Conservation (phyloP, 1,140 invertebrate genomes). For the Pinna nobilis region DNA sequence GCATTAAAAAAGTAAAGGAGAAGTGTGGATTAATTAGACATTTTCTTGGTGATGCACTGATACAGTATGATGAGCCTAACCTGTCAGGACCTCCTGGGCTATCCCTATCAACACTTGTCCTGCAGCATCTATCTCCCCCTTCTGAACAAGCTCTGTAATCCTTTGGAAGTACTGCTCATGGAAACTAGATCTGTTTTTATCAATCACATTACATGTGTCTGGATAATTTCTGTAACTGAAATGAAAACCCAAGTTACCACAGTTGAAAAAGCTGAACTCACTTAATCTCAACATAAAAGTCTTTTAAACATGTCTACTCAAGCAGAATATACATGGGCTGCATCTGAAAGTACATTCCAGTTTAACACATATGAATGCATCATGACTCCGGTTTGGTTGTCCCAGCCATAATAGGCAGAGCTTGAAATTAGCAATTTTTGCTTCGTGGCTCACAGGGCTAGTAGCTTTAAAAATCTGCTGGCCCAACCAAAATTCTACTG, state of each 20-base stretch:
- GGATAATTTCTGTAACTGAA: constrained; percentile 7
- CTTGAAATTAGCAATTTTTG: no score
- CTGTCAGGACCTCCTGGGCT: constrained; percentile 6
- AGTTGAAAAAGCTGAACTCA: not conserved
- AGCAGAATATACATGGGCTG: not conserved
- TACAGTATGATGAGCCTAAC: not conserved
- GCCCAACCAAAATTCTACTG: no score
- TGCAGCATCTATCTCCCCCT: constrained; percentile 18
- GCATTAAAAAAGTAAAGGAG: no score
- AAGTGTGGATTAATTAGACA: not conserved
- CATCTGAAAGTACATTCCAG: not conserved
- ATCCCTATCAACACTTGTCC: constrained; percentile 16
- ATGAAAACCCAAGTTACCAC: not conserved
- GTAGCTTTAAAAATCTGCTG: no score
- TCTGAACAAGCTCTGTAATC: constrained; percentile 10
- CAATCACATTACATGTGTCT: constrained; percentile 18
- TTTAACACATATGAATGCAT: not conserved
- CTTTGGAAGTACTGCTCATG: constrained; percentile 19
- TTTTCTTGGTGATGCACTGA: not conserved
- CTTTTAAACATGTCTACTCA: not conserved
- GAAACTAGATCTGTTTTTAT: constrained; percentile 17
- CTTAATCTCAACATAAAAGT: not conserved
- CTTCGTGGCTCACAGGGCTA: no score
- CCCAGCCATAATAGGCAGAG: no score
- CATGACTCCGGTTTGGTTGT: no score